A percentile compares a stretch with the other conserved stretches of the same genome.
Evolutionary conservation across 2,888 invertebrate genomes (phyloP).

Genomic region (Tetheella fluctuosa): DNA sequence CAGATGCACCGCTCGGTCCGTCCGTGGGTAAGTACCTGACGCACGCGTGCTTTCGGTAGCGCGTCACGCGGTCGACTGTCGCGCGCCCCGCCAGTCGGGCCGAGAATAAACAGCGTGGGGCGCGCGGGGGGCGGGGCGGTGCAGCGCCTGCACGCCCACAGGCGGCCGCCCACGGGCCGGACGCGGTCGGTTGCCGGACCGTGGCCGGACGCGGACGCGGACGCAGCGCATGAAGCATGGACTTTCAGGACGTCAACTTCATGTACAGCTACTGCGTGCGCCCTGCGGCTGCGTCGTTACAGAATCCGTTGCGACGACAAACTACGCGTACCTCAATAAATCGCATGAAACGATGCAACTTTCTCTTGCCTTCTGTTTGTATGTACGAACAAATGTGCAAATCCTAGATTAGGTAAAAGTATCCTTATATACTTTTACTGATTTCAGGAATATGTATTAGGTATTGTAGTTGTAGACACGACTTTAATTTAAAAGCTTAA

Average conservation of each 20-base stretch:
- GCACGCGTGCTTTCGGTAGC: slow-evolving; percentile 70
- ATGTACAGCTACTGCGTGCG: too few species aligned
- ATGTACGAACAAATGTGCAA: neutral
- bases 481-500: too few species aligned
- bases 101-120: slow-evolving; percentile 79
- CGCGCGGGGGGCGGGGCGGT: slow-evolving; percentile 65
- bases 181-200: slow-evolving; percentile 33
- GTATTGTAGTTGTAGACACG: too few species aligned
- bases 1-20: slow-evolving; percentile 76
- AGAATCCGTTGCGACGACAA: slow-evolving; percentile 16
- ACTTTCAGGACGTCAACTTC: slow-evolving; percentile 40
- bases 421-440: too few species aligned
- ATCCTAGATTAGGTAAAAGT: too few species aligned
- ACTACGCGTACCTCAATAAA: slow-evolving; percentile 23
- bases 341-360: neutral
- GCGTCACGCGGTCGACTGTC: slow-evolving; percentile 82
- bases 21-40: slow-evolving; percentile 63
- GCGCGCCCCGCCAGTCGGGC: slow-evolving; percentile 73
- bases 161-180: slow-evolving; percentile 70
- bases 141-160: slow-evolving; percentile 80
- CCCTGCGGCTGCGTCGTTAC: neutral
- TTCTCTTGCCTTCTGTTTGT: neutral
- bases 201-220: slow-evolving; percentile 27
- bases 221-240: neutral
- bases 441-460: slow-evolving; percentile 2